Evolutionary conservation across 2,797 vertebrate species (phyloP), one percentile per base, ranked within the genome.

Genomic region (Triplophysa bombifrons): DNA sequence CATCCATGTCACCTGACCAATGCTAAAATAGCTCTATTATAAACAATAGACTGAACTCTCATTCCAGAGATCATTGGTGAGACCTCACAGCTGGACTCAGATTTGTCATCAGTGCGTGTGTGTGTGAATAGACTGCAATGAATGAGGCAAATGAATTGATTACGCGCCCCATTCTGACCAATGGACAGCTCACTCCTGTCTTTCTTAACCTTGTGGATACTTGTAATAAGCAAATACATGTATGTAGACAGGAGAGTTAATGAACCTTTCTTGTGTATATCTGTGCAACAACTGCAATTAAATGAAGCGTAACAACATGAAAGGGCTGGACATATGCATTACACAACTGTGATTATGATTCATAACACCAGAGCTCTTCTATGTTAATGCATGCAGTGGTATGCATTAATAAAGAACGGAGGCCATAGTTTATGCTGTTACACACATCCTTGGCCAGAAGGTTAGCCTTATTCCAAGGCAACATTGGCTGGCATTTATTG

Each of bases 11-110:
- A 71, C 20, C 50, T 44, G 14, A 20, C 60, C 55, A 12, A 41
- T 69, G 63, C 76, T 72, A 55, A 84, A 80, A 76, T 74, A 50
- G 27, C 61, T 72, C n/a, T 38, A 53, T 46, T 76, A 27, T 76
- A 70, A 67, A 66, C 69, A 80, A 70, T 19, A 58, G 44, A 25
- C 53, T 61, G 27, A 50, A 46, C 73, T 82, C 73, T 82, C 34
- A 61, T 77, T 78, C 76, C 64, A 65, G 61, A 27, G 55, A 81
- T 63, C 72, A 67, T 20, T 63, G 38, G 44, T 68, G 80, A 83
- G 75, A 50, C 63, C 34, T 41, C 72, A 71, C 83, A 81, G 85
- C 83, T 76, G 85, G 69, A 70, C 27, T 58, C 71, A 4, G 41
- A 1, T 41, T 41, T 78, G 67, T 80, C 78, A 76, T 81, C 80